Percentiles rank a stretch among this genome's conserved stretches.
Conservation (phyloP, 2,888 invertebrate genomes). For the Tenthredo distinguenda region DNA sequence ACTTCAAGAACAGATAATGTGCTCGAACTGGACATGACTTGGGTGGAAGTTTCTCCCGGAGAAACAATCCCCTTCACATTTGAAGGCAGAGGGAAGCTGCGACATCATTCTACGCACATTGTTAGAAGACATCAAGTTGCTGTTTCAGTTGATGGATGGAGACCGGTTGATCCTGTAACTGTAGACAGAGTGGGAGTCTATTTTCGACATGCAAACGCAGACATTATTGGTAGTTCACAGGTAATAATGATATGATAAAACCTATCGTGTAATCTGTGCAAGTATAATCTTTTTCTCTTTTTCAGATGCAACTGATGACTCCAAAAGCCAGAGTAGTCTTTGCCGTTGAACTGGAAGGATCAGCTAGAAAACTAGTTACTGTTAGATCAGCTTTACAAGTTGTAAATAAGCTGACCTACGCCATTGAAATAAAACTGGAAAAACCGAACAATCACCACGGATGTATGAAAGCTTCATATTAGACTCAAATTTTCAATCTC, state of each 20-base stretch:
- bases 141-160: slow-evolving; percentile 95
- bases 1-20: slow-evolving; percentile 69
- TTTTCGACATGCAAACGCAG: slow-evolving; percentile 86
- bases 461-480: slow-evolving; percentile 65
- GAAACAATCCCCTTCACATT: slow-evolving; percentile 93
- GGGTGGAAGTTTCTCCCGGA: slow-evolving; percentile 87
- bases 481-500: slow-evolving; percentile 10
- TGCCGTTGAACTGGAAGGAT: slow-evolving; percentile 94
- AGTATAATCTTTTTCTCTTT: slow-evolving; percentile 18
- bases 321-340: slow-evolving; percentile 90
- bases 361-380: slow-evolving; percentile 95
- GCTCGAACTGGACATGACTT: slow-evolving; percentile 80
- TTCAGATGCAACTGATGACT: slow-evolving; percentile 62
- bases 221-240: slow-evolving; percentile 65
- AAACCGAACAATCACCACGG: slow-evolving; percentile 79
- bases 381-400: slow-evolving; percentile 94
- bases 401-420: slow-evolving; percentile 87
- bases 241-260: slow-evolving; percentile 55
- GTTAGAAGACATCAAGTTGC: slow-evolving; percentile 92
- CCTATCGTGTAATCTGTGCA: slow-evolving; percentile 26
- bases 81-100: slow-evolving; percentile 86
- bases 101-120: slow-evolving; percentile 88
- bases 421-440: slow-evolving; percentile 87
- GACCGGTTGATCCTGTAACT: slow-evolving; percentile 91
- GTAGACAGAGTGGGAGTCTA: slow-evolving; percentile 97